Percentiles rank a stretch among this genome's conserved stretches.
phyloP scores from a whole-genome alignment of 2,888 invertebrate genomes.

The Leucozona laternaria region DNA sequence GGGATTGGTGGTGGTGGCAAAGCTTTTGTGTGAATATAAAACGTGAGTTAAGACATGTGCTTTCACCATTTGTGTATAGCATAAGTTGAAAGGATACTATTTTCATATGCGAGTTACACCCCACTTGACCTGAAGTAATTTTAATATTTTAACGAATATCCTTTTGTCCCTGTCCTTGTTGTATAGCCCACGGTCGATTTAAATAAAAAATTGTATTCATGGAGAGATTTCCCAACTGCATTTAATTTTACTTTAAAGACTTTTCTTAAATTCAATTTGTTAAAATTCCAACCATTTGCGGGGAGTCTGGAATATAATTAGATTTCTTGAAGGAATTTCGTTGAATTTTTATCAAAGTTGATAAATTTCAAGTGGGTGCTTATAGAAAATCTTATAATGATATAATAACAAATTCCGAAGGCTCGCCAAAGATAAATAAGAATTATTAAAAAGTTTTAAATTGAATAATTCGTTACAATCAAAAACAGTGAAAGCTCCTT shows the following conservation, averaged over 20 bases:
- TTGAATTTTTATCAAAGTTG: neutral
- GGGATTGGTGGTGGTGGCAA: neutral
- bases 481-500: neutral
- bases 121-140: slow-evolving; percentile 22
- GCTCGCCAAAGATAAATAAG: neutral
- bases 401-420: neutral
- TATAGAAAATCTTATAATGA: neutral
- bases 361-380: neutral
- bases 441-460: neutral
- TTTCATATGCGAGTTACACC: neutral
- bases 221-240: too few species aligned
- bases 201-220: neutral
- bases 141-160: slow-evolving; percentile 14
- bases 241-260: neutral
- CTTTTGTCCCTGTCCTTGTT: neutral
- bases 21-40: slow-evolving; percentile 1
- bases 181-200: neutral
- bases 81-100: neutral
- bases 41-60: slow-evolving; percentile 35
- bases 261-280: neutral
- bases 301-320: neutral
- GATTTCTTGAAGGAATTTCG: neutral
- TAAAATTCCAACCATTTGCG: neutral
- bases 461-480: neutral
- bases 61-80: neutral